Percentiles rank a stretch among this genome's conserved stretches.
These are phyloP conservation scores for Masnerella sp. DNA, from an alignment of 2,888 invertebrate species.

Conservation along the genomic window DNA sequence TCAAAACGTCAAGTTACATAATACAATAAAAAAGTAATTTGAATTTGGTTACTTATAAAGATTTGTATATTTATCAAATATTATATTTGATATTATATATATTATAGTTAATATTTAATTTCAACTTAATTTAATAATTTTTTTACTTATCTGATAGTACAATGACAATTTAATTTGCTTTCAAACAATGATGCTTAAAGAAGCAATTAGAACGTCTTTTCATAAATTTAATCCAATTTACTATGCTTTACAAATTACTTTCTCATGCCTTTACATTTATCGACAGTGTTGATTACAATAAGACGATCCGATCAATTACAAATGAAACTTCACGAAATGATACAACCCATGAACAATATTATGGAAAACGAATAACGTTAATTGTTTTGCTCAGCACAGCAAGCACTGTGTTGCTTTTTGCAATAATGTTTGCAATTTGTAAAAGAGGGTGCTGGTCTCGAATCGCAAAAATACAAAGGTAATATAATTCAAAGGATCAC, in stretches of 20 bases:
- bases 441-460: conserved; percentile 45
- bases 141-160: too few species aligned
- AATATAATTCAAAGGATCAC: too few species aligned
- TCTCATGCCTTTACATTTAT: not conserved
- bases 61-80: too few species aligned
- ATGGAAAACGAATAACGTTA: conserved; percentile 48
- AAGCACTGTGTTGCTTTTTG: conserved; percentile 38
- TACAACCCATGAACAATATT: conserved; percentile 35
- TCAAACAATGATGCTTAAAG: too few species aligned
- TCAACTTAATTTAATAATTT: too few species aligned
- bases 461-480: conserved; percentile 33
- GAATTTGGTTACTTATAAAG: too few species aligned
- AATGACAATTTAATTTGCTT: too few species aligned
- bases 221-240: too few species aligned
- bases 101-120: too few species aligned
- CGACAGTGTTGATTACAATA: conserved; percentile 34
- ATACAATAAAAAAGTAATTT: too few species aligned
- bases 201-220: not conserved
- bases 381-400: conserved; percentile 45
- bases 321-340: conserved; percentile 33
- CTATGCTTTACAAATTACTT: not conserved
- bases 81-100: too few species aligned
- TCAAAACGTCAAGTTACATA: too few species aligned
- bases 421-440: conserved; percentile 47
- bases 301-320: conserved; percentile 24